phyloP scores from a whole-genome alignment of 23 tunicate species.

The Trididemnum clinides region DNA sequence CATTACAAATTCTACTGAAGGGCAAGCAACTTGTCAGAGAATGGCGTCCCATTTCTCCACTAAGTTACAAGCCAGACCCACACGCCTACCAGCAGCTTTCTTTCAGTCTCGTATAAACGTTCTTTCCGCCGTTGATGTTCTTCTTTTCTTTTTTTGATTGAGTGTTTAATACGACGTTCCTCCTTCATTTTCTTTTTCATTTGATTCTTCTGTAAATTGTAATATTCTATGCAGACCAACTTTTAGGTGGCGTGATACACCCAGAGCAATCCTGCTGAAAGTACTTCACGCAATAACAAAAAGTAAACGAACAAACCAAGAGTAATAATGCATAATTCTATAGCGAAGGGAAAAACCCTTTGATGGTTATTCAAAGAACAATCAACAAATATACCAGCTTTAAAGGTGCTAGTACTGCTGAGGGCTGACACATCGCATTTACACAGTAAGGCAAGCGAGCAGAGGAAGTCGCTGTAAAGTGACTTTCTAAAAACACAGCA shows the following conservation, averaged over 20 bases:
- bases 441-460: no score
- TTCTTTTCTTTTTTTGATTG: conserved; percentile 38
- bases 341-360: no score
- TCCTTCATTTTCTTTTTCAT: conserved; percentile 21
- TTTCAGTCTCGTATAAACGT: conserved; percentile 38
- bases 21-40: background rate
- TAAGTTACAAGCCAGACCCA: background rate
- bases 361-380: no score
- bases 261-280: background rate
- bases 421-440: no score
- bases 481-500: no score
- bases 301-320: no score
- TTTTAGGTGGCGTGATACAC: no score
- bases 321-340: no score
- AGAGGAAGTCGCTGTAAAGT: no score
- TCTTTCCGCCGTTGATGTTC: conserved; percentile 69
- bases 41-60: background rate
- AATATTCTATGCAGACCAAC: conserved; percentile 28
- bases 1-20: no score
- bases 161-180: background rate
- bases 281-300: background rate
- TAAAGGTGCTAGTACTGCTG: no score
- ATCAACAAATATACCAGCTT: no score
- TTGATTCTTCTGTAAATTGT: conserved; percentile 8
- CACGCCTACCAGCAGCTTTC: background rate